Evolutionary conservation across 2,113 vertebrate species (phyloP).

Genomic region (Leptosomus discolor): DNA sequence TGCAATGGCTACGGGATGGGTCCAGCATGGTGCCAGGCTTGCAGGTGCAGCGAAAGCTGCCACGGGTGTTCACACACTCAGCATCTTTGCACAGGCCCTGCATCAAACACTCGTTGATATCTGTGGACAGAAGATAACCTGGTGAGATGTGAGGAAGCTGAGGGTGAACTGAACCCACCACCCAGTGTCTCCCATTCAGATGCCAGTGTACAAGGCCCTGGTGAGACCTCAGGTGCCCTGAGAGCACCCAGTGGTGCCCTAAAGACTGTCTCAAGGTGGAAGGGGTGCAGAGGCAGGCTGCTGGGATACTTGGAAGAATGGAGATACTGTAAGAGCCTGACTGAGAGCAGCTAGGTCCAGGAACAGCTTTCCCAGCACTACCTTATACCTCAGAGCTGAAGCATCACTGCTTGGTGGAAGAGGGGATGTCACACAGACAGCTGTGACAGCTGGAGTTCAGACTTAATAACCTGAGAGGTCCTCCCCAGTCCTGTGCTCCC

Average conservation of each 20-base stretch:
- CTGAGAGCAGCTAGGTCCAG: background rate
- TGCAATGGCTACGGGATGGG: constrained; percentile 89
- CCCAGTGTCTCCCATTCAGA: background rate
- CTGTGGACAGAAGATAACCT: constrained; percentile 66
- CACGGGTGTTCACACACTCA: constrained; percentile 90
- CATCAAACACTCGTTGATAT: constrained; percentile 90
- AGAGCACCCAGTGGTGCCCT: background rate
- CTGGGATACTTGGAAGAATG: background rate
- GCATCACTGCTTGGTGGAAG: background rate
- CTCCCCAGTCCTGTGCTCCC: background rate
- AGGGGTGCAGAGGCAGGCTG: background rate
- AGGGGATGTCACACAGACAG: background rate
- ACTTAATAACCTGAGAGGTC: background rate
- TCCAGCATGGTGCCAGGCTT: constrained; percentile 88
- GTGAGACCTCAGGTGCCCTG: background rate
- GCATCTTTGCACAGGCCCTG: constrained; percentile 88
- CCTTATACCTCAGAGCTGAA: background rate
- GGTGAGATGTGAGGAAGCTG: background rate
- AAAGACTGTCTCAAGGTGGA: background rate
- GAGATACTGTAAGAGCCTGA: background rate
- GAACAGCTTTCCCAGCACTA: background rate
- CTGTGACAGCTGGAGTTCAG: background rate
- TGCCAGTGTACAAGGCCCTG: background rate
- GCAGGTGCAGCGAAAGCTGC: constrained; percentile 93
- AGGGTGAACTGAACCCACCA: background rate